Evolutionary conservation across 2,113 vertebrate species (phyloP).

Genomic region (Montifringilla adamsi): DNA sequence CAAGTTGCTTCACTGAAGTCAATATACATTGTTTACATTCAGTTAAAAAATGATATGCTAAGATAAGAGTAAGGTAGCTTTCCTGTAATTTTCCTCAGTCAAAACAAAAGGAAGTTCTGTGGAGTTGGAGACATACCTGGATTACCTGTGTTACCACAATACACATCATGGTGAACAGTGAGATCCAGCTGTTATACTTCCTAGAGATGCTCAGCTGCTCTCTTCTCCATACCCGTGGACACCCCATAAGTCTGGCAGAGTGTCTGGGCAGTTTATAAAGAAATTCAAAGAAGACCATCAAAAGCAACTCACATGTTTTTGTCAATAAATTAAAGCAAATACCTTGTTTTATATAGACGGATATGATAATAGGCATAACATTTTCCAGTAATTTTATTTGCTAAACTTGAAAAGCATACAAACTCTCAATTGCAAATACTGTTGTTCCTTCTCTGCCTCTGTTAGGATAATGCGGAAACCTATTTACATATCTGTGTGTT

Average conservation of each 20-base stretch:
- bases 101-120: not conserved
- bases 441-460: not conserved
- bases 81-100: not conserved
- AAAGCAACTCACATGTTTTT: not conserved
- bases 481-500: not conserved
- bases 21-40: not conserved
- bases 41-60: not conserved
- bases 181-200: not conserved
- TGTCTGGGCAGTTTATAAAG: not conserved
- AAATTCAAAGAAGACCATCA: not conserved
- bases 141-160: not conserved
- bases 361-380: not conserved
- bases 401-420: not conserved
- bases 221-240: not conserved
- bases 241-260: not conserved
- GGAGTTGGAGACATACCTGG: not conserved
- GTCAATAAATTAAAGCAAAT: not conserved
- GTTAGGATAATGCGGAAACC: not conserved
- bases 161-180: not conserved
- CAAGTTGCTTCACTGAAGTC: not conserved
- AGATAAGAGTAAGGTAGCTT: not conserved
- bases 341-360: not conserved
- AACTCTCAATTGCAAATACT: not conserved
- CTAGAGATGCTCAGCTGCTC: not conserved
- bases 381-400: not conserved